phyloP scores from a whole-genome alignment of 2,888 invertebrate species.

The Eupithecia insigniata region DNA sequence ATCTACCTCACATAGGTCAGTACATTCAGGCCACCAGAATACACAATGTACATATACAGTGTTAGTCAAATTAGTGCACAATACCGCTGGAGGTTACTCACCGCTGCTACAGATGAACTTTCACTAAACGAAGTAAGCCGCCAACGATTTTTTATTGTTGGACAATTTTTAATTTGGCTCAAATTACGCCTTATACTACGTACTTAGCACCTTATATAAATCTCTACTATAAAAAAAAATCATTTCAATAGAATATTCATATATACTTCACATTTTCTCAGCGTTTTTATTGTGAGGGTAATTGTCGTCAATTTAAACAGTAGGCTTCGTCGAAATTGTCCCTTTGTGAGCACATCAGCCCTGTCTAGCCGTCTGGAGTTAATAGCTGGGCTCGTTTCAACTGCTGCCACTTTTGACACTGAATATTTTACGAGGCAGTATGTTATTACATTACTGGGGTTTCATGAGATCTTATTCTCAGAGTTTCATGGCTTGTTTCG shows the following conservation, averaged over 20 bases:
- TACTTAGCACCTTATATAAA: too few species aligned
- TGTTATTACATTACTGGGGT: constrained; percentile 40
- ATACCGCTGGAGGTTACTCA: too few species aligned
- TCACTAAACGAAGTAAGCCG: too few species aligned
- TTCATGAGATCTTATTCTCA: constrained; percentile 25
- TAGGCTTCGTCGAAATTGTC: constrained; percentile 9
- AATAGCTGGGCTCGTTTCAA: constrained; percentile 43
- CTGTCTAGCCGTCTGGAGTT: constrained; percentile 35
- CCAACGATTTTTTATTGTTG: too few species aligned
- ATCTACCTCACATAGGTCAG: neutral
- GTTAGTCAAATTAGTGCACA: too few species aligned
- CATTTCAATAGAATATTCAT: neutral
- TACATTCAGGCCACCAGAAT: neutral
- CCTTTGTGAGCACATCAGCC: constrained; percentile 16
- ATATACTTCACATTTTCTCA: neutral
- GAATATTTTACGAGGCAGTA: constrained; percentile 55
- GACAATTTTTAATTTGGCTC: too few species aligned
- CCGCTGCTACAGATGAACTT: too few species aligned
- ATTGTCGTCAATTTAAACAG: constrained; percentile 17
- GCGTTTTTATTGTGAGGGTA: neutral
- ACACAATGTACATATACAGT: too few species aligned
- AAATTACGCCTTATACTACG: too few species aligned
- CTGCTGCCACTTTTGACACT: constrained; percentile 49
- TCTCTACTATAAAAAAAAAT: too few species aligned
- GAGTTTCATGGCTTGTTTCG: constrained; percentile 30